Evolutionary conservation across 2,113 vertebrate genomes (phyloP).

Genomic region (Nicator chloris): DNA sequence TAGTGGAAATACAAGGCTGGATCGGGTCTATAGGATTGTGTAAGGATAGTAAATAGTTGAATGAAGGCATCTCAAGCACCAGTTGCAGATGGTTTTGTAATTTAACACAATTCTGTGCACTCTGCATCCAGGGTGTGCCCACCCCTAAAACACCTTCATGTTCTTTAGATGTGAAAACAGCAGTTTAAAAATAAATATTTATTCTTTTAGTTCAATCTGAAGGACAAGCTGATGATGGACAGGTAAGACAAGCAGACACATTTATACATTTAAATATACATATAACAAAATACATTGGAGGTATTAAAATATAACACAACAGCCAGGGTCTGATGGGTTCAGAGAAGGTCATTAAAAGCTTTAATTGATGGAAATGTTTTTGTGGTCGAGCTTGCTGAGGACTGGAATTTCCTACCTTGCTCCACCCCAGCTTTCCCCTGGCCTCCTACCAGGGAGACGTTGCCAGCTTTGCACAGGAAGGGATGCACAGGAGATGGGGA

Average conservation of each 20-base stretch:
- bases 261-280: neutral
- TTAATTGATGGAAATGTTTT: neutral
- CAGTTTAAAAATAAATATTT: neutral
- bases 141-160: neutral
- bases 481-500: rapidly evolving
- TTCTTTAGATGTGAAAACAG: neutral
- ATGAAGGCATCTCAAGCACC: neutral
- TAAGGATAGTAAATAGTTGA: neutral
- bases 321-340: neutral
- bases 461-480: neutral
- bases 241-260: neutral
- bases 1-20: neutral
- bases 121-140: neutral
- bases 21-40: neutral
- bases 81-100: neutral
- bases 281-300: neutral
- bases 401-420: conserved; percentile 11
- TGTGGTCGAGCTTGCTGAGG: neutral
- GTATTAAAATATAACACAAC: neutral
- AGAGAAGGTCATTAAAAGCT: neutral
- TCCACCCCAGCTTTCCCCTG: neutral
- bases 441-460: neutral
- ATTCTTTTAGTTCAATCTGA: neutral
- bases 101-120: neutral
- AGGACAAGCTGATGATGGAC: neutral